These are phyloP conservation scores for Drosophila algonquin DNA, from an alignment of 2,888 invertebrate genomes.

Conservation along the genomic window DNA sequence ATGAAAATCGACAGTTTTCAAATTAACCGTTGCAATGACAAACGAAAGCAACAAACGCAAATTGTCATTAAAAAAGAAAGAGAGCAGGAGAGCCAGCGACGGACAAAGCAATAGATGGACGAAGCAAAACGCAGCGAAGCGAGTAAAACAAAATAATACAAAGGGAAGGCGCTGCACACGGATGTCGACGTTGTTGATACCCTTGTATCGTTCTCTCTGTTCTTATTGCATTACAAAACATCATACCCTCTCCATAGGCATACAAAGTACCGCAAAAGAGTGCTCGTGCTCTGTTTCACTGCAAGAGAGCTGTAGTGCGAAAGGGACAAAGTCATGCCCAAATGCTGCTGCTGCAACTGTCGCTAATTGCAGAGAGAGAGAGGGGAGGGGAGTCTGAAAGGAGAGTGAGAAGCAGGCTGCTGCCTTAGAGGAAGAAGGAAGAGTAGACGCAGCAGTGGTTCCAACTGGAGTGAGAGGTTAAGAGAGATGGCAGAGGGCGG, in stretches of 20 bases:
- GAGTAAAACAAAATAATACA: constrained; percentile 40
- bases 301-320: background rate
- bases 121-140: constrained; percentile 48
- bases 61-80: constrained; percentile 59
- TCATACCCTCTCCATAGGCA: background rate
- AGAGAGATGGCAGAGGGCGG: constrained; percentile 35
- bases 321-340: constrained; percentile 46
- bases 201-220: background rate
- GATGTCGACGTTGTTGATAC: background rate
- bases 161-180: background rate
- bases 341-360: constrained; percentile 65
- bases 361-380: constrained; percentile 63
- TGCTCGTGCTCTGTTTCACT: background rate
- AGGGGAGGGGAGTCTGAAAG: background rate
- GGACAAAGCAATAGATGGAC: constrained; percentile 10
- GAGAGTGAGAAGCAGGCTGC: background rate
- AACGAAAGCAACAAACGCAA: constrained; percentile 49
- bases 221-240: background rate
- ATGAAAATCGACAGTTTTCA: constrained; percentile 73
- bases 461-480: constrained; percentile 15
- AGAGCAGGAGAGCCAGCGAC: constrained; percentile 4
- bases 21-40: constrained; percentile 72
- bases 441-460: background rate
- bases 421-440: background rate
- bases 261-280: background rate